Base-by-base conservation (phyloP, 2,888 invertebrate genomes). In the Norana najaformis region DNA sequence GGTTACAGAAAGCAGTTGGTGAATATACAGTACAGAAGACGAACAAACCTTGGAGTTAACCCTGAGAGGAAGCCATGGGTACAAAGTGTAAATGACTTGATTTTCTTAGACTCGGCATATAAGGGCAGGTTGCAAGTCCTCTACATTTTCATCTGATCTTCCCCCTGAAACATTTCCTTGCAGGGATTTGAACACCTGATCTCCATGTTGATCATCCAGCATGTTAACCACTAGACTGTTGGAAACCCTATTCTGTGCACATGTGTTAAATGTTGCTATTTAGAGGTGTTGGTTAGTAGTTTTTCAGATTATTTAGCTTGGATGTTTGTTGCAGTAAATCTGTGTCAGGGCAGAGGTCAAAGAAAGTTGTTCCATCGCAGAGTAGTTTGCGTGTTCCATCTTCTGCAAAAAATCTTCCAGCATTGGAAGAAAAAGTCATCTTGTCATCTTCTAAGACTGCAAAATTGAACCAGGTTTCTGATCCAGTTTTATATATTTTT, bases 361-460 rank as follows among this genome's bases (percentile, higher is more conserved):
- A 85, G 85, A 85, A 85, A 37, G 85, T 37, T 13, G 37, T 85
- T 35, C 35, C 30, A 35, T 85, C 85, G 16, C 85, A 85, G 34
- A 85, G 14, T 85, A 37, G 35, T 85, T 8, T 37, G 34, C 85
- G 85, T 36, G 85, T 85, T 85, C 85, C 85, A 37, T 37, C 85
- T 85, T 85, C 85, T 85, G 85, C 85, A 37, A 85, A 85, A 23
- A 85, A 85, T 37, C 85, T 85, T 85, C 85, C 85, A 36, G 6
- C 85, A 23, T 85, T 85, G 85, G 85, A 85, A 6, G 85, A 85
- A 85, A 85, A 85, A 37, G 35, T 85, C 69, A 69, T 69, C 37
- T 37, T 85, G 85, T 37, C 35, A 16, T 36, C 85, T n/a, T 35
- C 85, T 36, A 37, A 23, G 85, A 35, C 85, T 85, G 36, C 37